phyloP scores from a whole-genome alignment of 2,888 invertebrate species.

The Eilema sororculum region DNA sequence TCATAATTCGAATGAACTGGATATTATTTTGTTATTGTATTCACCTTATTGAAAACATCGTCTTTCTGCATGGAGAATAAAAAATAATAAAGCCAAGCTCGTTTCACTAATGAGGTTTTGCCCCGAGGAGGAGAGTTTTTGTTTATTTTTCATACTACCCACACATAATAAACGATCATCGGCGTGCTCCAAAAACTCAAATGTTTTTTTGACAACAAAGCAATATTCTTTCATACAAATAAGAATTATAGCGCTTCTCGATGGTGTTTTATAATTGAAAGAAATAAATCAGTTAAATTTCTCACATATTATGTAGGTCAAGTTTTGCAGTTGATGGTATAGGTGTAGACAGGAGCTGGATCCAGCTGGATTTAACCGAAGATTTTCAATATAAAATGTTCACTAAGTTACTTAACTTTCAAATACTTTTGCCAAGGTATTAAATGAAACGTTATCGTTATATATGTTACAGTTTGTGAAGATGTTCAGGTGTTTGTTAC shows the following conservation, averaged over 20 bases:
- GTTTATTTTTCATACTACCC: background rate
- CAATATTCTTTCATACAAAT: slow-evolving; percentile 3
- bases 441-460: background rate
- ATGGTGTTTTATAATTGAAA: slow-evolving; percentile 11
- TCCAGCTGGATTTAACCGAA: background rate
- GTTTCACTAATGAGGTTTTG: slow-evolving; percentile 19
- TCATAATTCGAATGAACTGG: background rate
- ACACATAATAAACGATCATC: slow-evolving; percentile 6
- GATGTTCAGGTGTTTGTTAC: background rate
- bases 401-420: background rate
- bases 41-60: slow-evolving; percentile 13
- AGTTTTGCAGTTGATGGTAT: background rate
- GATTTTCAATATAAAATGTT: background rate
- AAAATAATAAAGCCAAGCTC: slow-evolving; percentile 18
- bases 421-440: background rate
- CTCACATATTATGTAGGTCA: slow-evolving; percentile 7
- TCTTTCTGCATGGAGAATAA: slow-evolving; percentile 12
- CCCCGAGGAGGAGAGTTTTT: slow-evolving; percentile 11
- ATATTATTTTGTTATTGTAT: slow-evolving; percentile 3
- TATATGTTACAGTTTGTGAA: background rate
- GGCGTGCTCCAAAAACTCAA: slow-evolving; percentile 6
- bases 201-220: slow-evolving; percentile 6
- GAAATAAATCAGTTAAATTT: background rate
- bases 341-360: background rate
- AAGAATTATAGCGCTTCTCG: background rate